Evolutionary conservation across 30 jellyfish, hydroid and myxozoan genomes (phyloP), one percentile per base, ranked within the genome.

Genomic region (Sanderia malayensis): DNA sequence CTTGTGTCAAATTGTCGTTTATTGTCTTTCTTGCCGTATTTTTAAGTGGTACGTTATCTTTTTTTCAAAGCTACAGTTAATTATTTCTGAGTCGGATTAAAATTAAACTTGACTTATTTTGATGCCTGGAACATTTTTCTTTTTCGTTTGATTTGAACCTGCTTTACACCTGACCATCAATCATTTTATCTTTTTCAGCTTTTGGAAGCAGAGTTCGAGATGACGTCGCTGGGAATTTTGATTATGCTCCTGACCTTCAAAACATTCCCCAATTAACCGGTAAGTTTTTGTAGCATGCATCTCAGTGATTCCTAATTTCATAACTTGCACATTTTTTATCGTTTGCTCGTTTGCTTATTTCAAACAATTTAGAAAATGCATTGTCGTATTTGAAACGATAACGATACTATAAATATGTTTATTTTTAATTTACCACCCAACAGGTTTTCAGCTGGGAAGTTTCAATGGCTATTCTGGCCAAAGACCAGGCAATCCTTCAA

Each of bases 401-500:
- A 6, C 55, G 15, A 6, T 6, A 8, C 55, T 8, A 41, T 41
- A 41, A 6, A 15, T 6, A 41, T 41, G 15, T 41, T 8, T 41
- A 41, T 41, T 41, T 15, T 41, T 41, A 41, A 41, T 41, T 41
- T 41, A 15, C 15, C 55, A 8, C 55, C 8, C 8, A 41, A 18
- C 23, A 49, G 64, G 64, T 4, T 49, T 49, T 24, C 23, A 19
- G 7, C 18, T 49, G 3, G 64, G 64, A 8, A 4, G 7, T 4
- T 4, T 24, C 27, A 19, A 24, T 3, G 2, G 25, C 11, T 49
- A 4, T 49, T 15, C 64, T 49, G 11, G 25, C 3, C 70, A 46
- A 30, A 60, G 94, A 61, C 58, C 82, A 6, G 94, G 94, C 44
- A 65, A 34, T 22, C 82, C 94, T 15, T 20, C 83, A 21, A 72